A percentile compares a stretch with the other conserved stretches of the same genome.
Conservation (phyloP, 2,888 invertebrate species). For the Andrena haemorrhoa region DNA sequence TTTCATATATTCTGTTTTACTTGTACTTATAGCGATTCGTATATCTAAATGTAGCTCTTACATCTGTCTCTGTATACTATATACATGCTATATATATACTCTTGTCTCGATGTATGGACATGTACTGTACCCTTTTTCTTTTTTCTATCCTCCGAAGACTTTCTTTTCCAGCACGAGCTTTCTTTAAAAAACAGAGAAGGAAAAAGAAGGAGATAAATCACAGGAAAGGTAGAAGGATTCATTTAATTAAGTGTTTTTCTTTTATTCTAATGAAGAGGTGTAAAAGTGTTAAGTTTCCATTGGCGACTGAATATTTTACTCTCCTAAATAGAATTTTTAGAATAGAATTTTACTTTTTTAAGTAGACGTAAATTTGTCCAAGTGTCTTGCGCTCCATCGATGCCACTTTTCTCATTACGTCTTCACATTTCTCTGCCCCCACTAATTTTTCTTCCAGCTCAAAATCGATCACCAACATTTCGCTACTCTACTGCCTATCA, state of each 20-base stretch:
- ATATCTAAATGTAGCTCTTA: slow-evolving; percentile 74
- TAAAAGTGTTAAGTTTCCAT: too few relatives aligned
- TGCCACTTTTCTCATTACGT: slow-evolving; percentile 7
- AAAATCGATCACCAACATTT: slow-evolving; percentile 62
- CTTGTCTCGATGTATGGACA: slow-evolving; percentile 68
- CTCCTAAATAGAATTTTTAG: background rate
- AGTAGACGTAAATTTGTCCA: background rate
- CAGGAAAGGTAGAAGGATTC: background rate
- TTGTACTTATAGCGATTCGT: slow-evolving; percentile 69
- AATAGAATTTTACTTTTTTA: background rate
- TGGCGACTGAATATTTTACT: background rate
- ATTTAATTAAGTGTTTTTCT: background rate
- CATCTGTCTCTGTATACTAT: slow-evolving; percentile 78
- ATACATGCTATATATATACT: slow-evolving; percentile 71
- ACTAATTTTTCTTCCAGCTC: slow-evolving; percentile 69
- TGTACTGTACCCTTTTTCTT: slow-evolving; percentile 59
- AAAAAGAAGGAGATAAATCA: background rate
- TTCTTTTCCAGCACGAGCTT: slow-evolving; percentile 38
- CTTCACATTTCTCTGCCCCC: slow-evolving; percentile 34
- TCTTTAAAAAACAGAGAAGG: slow-evolving; percentile 14
- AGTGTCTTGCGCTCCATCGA: background rate
- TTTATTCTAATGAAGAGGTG: too few relatives aligned
- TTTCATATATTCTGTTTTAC: slow-evolving; percentile 64
- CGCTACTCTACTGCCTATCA: slow-evolving; percentile 69
- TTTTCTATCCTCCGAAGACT: slow-evolving; percentile 38